Evolutionary conservation across 1,140 invertebrate genomes (phyloP).

Genomic region (Drosophila lacteicornis): DNA sequence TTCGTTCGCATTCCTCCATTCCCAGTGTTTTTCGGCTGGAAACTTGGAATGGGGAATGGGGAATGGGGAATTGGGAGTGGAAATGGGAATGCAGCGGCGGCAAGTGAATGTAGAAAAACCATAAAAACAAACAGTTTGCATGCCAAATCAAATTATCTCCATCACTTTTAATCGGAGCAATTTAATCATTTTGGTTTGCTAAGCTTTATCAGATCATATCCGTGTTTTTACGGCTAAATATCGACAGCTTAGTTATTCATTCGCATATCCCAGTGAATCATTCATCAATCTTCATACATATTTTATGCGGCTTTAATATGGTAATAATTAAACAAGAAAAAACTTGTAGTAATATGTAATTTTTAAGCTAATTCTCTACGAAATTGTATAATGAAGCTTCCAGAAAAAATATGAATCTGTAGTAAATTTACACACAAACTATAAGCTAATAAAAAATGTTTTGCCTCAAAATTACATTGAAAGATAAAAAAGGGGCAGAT

Average conservation of each 20-base stretch:
- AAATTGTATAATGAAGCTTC: background rate
- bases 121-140: conserved; percentile 19
- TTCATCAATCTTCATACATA: background rate
- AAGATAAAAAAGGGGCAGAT: background rate
- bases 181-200: conserved; percentile 15
- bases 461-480: background rate
- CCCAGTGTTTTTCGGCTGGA: conserved; percentile 26
- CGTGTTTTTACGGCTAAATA: conserved; percentile 6
- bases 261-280: conserved; percentile 10
- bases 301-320: background rate
- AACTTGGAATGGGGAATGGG: conserved; percentile 4
- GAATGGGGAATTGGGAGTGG: background rate
- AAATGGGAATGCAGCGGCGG: conserved; percentile 5
- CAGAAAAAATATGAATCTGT: background rate
- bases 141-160: conserved; percentile 11
- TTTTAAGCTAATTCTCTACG: background rate
- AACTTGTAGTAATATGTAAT: background rate
- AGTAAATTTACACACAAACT: too few species aligned
- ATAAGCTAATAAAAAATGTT: too few species aligned
- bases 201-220: conserved; percentile 4
- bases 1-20: conserved; percentile 42
- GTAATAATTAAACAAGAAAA: background rate
- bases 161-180: conserved; percentile 5
- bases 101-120: conserved; percentile 15
- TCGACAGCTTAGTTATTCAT: conserved; percentile 5